A percentile compares a stretch with the other conserved stretches of the same genome.
phyloP scores from a whole-genome alignment of 2,797 vertebrate genomes.

The Apogon hyalosoma region DNA sequence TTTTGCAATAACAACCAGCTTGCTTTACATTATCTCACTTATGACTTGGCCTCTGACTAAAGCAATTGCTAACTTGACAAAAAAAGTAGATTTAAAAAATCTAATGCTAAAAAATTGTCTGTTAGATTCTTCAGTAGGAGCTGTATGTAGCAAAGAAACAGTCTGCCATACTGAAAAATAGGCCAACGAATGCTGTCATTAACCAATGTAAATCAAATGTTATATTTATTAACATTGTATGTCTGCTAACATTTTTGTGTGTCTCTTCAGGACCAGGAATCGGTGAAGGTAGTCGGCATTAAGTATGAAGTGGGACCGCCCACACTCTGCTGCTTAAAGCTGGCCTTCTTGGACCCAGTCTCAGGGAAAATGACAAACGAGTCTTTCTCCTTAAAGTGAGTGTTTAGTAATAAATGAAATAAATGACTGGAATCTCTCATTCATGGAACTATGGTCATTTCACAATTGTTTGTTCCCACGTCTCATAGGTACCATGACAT shows the following conservation, averaged over 20 bases:
- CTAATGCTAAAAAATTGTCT: too few species aligned
- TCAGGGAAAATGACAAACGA: constrained; percentile 98
- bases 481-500: constrained; percentile 94
- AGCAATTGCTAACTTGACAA: too few species aligned
- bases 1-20: too few species aligned
- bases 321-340: constrained; percentile 96
- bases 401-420: constrained; percentile 4
- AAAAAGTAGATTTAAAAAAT: too few species aligned
- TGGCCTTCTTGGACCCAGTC: constrained; percentile 95
- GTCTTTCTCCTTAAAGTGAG: constrained; percentile 98
- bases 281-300: constrained; percentile 96
- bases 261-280: constrained; percentile 92
- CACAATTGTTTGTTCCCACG: not conserved
- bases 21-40: too few species aligned
- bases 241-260: not conserved
- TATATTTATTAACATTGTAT: not conserved
- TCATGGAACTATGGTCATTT: constrained; percentile 1
- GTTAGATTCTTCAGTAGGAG: too few species aligned
- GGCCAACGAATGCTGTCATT: too few species aligned
- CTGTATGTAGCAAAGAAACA: too few species aligned
- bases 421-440: not conserved
- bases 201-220: too few species aligned
- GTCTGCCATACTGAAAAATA: too few species aligned
- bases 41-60: too few species aligned
- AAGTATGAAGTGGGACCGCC: constrained; percentile 97